Base-by-base conservation (phyloP, 2,797 vertebrate species). In the Pangasius mekongensis region DNA sequence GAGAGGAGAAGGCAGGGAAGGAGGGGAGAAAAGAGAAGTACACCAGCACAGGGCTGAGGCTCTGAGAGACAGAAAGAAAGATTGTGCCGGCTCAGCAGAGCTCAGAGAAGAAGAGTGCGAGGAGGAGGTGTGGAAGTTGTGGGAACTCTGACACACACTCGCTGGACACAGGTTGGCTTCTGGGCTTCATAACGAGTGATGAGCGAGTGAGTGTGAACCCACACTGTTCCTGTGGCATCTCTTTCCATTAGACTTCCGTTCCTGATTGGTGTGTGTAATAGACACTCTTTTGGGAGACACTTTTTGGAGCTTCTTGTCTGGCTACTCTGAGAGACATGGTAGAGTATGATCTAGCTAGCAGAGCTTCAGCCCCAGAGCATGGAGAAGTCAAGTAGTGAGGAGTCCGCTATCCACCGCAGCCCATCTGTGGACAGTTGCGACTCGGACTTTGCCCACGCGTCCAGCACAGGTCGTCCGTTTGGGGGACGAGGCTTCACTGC, bases 371-470 rank as follows among this genome's bases (percentile, higher is more conserved):
- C 92, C 95, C 95, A 94, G 96, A 98, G 96, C 97, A 99, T 99
- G 98, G 98, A 99, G 97, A 99, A 99, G 96, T 99, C 98, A 95
- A 99, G 98, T 97, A 99, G 98, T 94, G 98, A 99, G 95, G 98
- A 99, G 96, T 99, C 98, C 92, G 98, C 98, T 94, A 98, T 99
- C 94, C 98, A 97, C 94, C 98, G 97, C 94, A 99, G 99, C 96
- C 99, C 98, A 80, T 99, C 99, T 54, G 96, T 99, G 97, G 98
- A 99, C 87, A 99, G 99, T 96, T 97, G 95, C 74, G 98, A 98
- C 92, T 99, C 98, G 2, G 98, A 98, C 94, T 97, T 97, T 89
- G 96, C 97, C 83, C 97, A 97, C 93, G 97, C 98, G 84, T 98
- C 98, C 93, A 96, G 97, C 94, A 98, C 98, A 87, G 97, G 97